Base-by-base conservation (phyloP, 2,797 vertebrate species). In the Anableps anableps region DNA sequence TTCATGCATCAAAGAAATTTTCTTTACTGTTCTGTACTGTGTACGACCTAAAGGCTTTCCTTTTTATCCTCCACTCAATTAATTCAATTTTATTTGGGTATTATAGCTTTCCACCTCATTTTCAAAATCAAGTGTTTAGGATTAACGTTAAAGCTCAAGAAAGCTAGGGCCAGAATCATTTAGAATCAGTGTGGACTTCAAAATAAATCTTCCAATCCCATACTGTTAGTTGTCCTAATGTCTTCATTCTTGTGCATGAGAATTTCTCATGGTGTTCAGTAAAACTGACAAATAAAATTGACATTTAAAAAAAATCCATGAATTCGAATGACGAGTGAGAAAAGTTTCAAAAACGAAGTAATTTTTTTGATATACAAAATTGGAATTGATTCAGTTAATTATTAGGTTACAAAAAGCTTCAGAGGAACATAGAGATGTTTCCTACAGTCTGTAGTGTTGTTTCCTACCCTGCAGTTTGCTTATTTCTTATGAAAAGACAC, bases 401-500 rank as follows among this genome's bases (percentile, higher is more conserved):
- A 45, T 14, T n/a, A 45, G 13, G 38, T 70, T n/a, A 9, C 13
- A 41, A 41, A 68, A 68, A 36, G 62, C 8, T 66, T 66, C 34
- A 34, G 34, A 64, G 60, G 31, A 62, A 34, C 31, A 38, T 9
- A 38, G 8, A 66, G 9, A 17, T 66, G 1, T 68, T 55, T 29
- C 55, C 29, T 58, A 29, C 2, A 0, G 0, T 34, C n/a, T n/a
- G n/a, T n/a, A n/a, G n/a, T n/a, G n/a, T n/a, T n/a, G n/a, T n/a
- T n/a, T n/a, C n/a, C n/a, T n/a, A n/a, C n/a, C n/a, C n/a, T n/a
- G n/a, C n/a, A n/a, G n/a, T n/a, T n/a, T n/a, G 60, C 51, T 9
- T 48, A 76, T 36, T 23, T 77, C 53, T 74, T 62, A 45, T 76
- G 77, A 80, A n/a, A 79, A 71, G 58, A 48, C 75, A 79, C 31